These are phyloP conservation scores for Odocoileus hemionus DNA, from an alignment of 2,113 vertebrate species.

Conservation along the genomic window DNA sequence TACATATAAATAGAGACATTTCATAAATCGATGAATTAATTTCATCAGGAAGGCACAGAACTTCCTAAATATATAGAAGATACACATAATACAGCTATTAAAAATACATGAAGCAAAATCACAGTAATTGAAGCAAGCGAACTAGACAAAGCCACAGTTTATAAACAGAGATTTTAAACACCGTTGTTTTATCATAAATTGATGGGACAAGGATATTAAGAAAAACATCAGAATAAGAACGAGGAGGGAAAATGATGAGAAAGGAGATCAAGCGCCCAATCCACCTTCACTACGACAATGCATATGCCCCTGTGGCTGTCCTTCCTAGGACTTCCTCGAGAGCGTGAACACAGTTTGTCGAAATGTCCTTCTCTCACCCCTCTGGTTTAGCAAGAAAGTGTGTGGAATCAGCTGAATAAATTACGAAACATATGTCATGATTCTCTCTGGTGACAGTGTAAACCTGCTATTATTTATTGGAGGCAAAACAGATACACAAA, in stretches of 20 bases:
- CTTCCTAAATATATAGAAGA: background rate
- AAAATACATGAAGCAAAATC: background rate
- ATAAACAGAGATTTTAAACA: background rate
- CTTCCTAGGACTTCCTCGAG: too few species aligned
- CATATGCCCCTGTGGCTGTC: fast-evolving
- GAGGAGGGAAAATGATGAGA: background rate
- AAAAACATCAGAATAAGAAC: background rate
- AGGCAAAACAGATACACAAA: background rate
- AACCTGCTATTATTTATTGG: background rate
- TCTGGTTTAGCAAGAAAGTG: background rate
- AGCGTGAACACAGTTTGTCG: background rate
- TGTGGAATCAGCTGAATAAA: background rate
- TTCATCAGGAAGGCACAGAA: background rate
- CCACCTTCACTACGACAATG: fast-evolving
- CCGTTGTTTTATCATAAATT: background rate
- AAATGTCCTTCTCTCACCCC: background rate
- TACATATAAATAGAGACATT: background rate
- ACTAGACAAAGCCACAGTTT: background rate
- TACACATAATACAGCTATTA: background rate
- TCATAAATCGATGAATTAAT: background rate
- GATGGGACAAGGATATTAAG: background rate
- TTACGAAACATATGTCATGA: background rate
- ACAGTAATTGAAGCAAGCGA: background rate
- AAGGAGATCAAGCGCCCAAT: fast-evolving
- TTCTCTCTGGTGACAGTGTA: background rate